These are phyloP conservation scores for Fulica atra DNA, from an alignment of 2,113 vertebrate species.

Conservation along the genomic window DNA sequence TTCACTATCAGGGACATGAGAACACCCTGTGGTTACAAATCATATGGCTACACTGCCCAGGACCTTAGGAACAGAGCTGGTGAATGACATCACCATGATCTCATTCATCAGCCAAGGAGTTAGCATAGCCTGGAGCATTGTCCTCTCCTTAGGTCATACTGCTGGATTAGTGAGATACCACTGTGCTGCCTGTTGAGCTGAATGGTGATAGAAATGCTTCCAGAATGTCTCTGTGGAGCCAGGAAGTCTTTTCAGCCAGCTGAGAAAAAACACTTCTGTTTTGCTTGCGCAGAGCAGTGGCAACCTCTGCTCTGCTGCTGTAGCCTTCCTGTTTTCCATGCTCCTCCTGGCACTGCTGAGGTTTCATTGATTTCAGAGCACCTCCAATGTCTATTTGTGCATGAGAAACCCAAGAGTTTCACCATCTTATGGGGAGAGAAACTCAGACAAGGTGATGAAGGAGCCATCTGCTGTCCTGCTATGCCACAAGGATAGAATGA, in stretches of 20 bases:
- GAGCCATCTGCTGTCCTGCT: background rate
- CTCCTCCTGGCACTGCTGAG: background rate
- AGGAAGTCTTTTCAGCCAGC: background rate
- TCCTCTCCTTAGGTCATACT: background rate
- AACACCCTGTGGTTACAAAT: background rate
- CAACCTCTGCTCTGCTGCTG: background rate
- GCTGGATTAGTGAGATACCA: background rate
- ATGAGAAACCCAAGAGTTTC: background rate
- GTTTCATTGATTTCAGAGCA: background rate
- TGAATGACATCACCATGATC: background rate
- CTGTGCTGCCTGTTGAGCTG: background rate
- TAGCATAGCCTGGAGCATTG: background rate
- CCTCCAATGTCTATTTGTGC: background rate
- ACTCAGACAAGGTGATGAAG: background rate
- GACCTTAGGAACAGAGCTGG: background rate
- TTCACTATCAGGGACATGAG: background rate
- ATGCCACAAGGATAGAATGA: background rate
- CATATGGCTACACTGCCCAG: background rate
- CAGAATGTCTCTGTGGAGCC: background rate
- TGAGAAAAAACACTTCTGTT: background rate
- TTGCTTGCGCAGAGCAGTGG: background rate
- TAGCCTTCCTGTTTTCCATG: accelerated
- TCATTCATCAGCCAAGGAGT: background rate
- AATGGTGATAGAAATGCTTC: background rate
- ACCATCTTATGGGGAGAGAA: background rate